Percentiles rank a stretch among this genome's conserved stretches.
These are phyloP conservation scores for Brachionus rubens DNA, from an alignment of 1,140 invertebrate species.

Conservation along the genomic window DNA sequence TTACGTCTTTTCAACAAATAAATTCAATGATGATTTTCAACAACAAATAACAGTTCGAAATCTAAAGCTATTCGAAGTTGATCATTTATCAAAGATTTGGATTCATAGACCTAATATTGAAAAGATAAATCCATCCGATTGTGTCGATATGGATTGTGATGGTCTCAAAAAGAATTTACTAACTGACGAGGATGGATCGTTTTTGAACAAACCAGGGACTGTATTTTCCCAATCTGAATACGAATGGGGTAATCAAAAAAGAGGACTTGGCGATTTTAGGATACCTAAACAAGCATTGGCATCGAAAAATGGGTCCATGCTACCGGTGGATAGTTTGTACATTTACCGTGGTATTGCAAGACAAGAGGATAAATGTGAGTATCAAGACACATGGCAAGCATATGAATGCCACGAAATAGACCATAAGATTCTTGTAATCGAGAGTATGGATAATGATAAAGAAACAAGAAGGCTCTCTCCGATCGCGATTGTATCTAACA, in stretches of 20 bases:
- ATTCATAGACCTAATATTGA: conserved; percentile 29
- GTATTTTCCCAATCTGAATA: conserved; percentile 54
- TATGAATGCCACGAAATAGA: conserved; percentile 51
- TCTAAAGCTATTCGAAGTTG: not conserved
- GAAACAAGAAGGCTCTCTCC: conserved; percentile 56
- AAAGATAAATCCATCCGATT: conserved; percentile 36
- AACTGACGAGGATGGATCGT: conserved; percentile 53
- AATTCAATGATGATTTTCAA: conserved; percentile 42
- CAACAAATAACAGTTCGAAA: conserved; percentile 15
- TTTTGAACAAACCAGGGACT: conserved; percentile 49
- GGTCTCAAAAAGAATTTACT: conserved; percentile 54
- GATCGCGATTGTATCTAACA: conserved; percentile 52
- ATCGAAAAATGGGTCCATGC: conserved; percentile 49
- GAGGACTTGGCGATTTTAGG: conserved; percentile 56
- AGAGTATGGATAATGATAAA: conserved; percentile 57
- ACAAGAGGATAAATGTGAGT: conserved; percentile 48
- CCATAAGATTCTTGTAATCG: conserved; percentile 54
- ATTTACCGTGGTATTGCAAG: conserved; percentile 52
- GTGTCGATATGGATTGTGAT: conserved; percentile 58
- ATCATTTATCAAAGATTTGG: conserved; percentile 32
- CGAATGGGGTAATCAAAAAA: no score
- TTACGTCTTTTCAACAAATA: not conserved
- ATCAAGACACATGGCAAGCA: conserved; percentile 50
- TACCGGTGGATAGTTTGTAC: conserved; percentile 49
- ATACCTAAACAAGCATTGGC: conserved; percentile 54